Evolutionary conservation across 1,140 invertebrate genomes (phyloP).

Genomic region (Sycophila sp.): DNA sequence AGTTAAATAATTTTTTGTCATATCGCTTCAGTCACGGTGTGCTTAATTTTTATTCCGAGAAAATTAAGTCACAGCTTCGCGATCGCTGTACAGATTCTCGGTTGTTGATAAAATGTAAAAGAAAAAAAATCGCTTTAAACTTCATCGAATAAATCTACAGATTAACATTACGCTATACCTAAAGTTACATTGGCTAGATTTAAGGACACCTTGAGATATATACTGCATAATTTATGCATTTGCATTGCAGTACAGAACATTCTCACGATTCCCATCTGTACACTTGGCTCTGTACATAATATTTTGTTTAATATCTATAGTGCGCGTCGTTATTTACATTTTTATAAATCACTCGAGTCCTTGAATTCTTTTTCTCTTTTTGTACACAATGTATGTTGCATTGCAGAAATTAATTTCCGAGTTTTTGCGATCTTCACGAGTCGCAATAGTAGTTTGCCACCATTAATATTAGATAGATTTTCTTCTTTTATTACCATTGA

Average conservation of each 20-base stretch:
- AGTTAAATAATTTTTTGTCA: neutral
- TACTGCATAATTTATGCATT: slow-evolving; percentile 15
- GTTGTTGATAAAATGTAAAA: slow-evolving; percentile 19
- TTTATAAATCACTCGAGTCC: slow-evolving; percentile 26
- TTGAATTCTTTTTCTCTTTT: slow-evolving; percentile 8
- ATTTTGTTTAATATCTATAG: slow-evolving; percentile 15
- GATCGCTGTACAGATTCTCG: neutral
- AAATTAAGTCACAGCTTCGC: slow-evolving; percentile 2
- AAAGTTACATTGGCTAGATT: slow-evolving; percentile 34
- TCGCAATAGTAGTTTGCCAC: slow-evolving; percentile 11
- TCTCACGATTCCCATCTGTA: slow-evolving; percentile 20
- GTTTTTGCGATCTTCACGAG: slow-evolving; percentile 1
- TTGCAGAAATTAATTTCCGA: neutral
- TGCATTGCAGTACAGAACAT: slow-evolving; percentile 9
- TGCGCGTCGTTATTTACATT: slow-evolving; percentile 35
- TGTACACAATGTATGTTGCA: slow-evolving; percentile 13
- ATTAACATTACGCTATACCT: slow-evolving; percentile 27
- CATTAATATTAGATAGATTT: slow-evolving; percentile 6
- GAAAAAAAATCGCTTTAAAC: slow-evolving; percentile 16
- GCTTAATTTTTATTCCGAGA: slow-evolving; percentile 3
- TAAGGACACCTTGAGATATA: slow-evolving; percentile 23
- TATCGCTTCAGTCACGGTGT: slow-evolving; percentile 17
- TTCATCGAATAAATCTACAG: slow-evolving; percentile 22
- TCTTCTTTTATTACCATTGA: neutral
- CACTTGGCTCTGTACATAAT: slow-evolving; percentile 27